Base-by-base conservation (phyloP, 1,140 invertebrate species). In the Conopomorpha cramerella region DNA sequence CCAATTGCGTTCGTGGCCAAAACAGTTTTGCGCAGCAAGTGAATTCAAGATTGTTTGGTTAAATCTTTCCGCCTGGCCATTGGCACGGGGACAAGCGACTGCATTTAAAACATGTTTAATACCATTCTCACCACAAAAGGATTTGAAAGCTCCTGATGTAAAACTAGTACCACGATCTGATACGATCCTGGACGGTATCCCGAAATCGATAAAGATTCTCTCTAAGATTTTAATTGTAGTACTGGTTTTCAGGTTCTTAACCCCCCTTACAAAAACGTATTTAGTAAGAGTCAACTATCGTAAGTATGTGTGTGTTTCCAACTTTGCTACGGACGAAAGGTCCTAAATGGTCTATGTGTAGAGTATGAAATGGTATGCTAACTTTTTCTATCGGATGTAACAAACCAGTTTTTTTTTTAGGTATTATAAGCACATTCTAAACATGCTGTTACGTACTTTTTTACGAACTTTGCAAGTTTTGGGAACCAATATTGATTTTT, bases 161-260 rank as follows among this genome's bases (percentile, higher is more conserved):
- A 29, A 29, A 29, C 28, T 29, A 29, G 28, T 29, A 11, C 28
- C 28, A 4, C 28, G 4, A 29, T 29, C 28, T 4, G 28, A 29
- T 11, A 29, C 28, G 3, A 29, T 29, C 11, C 28, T 29, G 3
- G 28, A 4, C 11, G 28, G 28, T 4, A 29, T 13, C 4, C 28
- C 28, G 11, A 29, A 29, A 11, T 29, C 28, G 11, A 7, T 7
- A 11, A 29, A 29, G 4, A 29, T 29, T 29, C 11, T 29, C 13
- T 29, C 28, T 11, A 29, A 13, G 4, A 11, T 29, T 11, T 29
- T 29, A 7, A 29, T 10, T 23, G 19, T 29, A 11, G 4, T 29
- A 7, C 11, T 10, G 10, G 13, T 13, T 29, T 13, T 29, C 13
- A 29, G 6, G 6, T 29, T 11, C 11, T 29, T 29, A 29, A 29